Conservation (phyloP, 64 coral and sea anemone genomes). For the Stichodactyla mertensii region DNA sequence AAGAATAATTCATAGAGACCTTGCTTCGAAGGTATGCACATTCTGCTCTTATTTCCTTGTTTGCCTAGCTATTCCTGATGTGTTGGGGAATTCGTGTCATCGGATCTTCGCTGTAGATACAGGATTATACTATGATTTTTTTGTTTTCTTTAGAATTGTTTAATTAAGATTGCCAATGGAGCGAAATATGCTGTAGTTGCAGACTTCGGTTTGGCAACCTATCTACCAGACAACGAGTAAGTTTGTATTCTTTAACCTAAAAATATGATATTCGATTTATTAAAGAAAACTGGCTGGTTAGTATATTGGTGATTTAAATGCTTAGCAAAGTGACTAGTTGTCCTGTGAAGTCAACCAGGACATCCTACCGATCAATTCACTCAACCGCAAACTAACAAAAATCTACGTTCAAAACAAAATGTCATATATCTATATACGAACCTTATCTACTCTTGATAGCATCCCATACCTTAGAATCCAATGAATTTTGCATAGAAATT, state of each 20-base stretch:
- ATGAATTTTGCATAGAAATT: background rate
- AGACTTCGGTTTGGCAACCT: slow-evolving; percentile 80
- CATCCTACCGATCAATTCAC: background rate
- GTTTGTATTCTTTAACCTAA: background rate
- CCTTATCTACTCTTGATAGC: no score
- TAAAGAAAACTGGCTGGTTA: background rate
- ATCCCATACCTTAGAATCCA: background rate
- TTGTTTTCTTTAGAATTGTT: slow-evolving; percentile 70
- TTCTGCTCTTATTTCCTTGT: slow-evolving; percentile 1
- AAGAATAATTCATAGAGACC: slow-evolving; percentile 75
- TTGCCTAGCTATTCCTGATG: background rate
- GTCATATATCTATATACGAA: background rate
- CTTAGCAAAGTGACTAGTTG: background rate
- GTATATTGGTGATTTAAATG: background rate
- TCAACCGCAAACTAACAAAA: background rate
- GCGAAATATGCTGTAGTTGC: slow-evolving; percentile 75
- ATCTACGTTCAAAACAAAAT: background rate
- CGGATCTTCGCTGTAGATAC: background rate
- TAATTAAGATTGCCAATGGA: slow-evolving; percentile 58
- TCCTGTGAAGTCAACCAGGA: background rate
- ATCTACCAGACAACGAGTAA: slow-evolving; percentile 17
- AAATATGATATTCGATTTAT: background rate
- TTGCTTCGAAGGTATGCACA: slow-evolving; percentile 74
- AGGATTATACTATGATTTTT: background rate
- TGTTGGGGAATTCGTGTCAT: background rate